phyloP scores from a whole-genome alignment of 2,113 vertebrate genomes.

The Aldabrachelys gigantea region DNA sequence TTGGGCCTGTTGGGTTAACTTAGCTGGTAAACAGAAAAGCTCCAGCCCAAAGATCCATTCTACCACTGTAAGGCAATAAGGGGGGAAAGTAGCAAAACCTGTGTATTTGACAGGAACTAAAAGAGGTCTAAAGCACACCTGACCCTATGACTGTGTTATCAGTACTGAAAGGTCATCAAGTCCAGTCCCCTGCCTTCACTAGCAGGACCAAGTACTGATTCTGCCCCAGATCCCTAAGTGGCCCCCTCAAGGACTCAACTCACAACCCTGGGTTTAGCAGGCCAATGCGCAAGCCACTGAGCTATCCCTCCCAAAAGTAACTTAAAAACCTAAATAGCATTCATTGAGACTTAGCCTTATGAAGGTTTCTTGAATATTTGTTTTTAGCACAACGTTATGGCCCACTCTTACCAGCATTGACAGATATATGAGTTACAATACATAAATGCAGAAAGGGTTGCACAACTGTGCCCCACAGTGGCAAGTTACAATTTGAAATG shows the following conservation, averaged over 20 bases:
- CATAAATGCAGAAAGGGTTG: not conserved
- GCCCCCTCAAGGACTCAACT: no score
- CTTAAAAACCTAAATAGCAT: not conserved
- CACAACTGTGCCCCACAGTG: not conserved
- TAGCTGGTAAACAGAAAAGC: not conserved
- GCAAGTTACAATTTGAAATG: not conserved
- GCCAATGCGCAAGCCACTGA: no score
- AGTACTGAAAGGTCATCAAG: no score
- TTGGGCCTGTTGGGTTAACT: not conserved
- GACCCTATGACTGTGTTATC: not conserved
- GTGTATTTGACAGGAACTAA: not conserved
- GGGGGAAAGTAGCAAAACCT: not conserved
- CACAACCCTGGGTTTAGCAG: no score
- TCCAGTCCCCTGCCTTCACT: no score
- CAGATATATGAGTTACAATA: not conserved
- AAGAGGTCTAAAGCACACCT: not conserved
- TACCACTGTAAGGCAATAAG: not conserved
- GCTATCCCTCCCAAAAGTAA: no score
- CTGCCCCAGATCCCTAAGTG: no score
- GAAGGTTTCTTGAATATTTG: not conserved
- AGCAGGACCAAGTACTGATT: no score
- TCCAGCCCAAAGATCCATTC: not conserved
- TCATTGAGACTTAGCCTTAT: not conserved
- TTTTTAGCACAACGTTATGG: not conserved
- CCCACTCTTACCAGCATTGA: not conserved